Base-by-base conservation (phyloP, 2,888 invertebrate genomes). In the Pediacus dermestoides region DNA sequence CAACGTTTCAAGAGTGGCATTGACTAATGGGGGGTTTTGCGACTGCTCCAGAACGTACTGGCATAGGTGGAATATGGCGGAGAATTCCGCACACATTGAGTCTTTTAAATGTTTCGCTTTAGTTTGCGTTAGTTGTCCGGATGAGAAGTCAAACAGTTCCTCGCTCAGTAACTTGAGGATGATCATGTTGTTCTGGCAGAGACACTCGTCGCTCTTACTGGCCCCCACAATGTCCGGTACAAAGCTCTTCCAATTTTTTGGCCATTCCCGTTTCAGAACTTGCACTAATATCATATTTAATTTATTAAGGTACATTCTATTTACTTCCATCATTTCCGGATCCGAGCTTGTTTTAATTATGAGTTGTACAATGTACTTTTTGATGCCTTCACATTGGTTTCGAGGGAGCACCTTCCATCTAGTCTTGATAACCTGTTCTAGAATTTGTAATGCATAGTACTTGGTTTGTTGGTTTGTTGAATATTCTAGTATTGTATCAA, bases 171-270 rank as follows among this genome's bases (percentile, higher is more conserved):
- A 76, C 69, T 96, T 96, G 49, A 99, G 74, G 61, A 99, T 99
- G 15, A 88, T 88, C 96, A 99, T 99, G 69, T 99, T 99, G 71
- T 99, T 99, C 74, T 97, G 96, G 75, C 99, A 99, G 31, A 99
- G 78, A 60, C 93, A 91, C 71, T 99, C 99, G 68, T 96, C 97
- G 14, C 96, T 96, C 76, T 95, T 95, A 59, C 95, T 95, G 30
- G 99, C 94, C 42, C 97, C 99, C 42, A 99, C 97, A 66, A 99
- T 99, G 68, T 99, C 99, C 62, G 90, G 85, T 58, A 99, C 97
- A 71, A 99, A 99, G 15, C 93, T 87, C 61, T 96, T 94, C 99
- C 99, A 99, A 68, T 99, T 96, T 66, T 93, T 93, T 39, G 99
- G 99, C 99, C 99, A 99, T 71, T 99, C 99, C 61, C 96, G 81